Conservation (phyloP, 23 tunicate genomes). For the Halocynthia roretzi region DNA sequence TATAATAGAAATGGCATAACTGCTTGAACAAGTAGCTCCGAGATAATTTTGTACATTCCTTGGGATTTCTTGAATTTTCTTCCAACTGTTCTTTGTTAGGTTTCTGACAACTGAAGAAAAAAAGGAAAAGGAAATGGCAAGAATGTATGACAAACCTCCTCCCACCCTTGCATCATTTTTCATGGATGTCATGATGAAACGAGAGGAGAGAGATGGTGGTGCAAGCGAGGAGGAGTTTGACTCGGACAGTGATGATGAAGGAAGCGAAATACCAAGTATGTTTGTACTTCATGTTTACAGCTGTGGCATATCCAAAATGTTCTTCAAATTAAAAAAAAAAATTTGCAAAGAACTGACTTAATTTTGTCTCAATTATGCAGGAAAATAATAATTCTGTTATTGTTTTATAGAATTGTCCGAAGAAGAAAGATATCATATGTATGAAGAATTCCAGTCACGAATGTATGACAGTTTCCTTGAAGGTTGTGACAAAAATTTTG, state of each 20-base stretch:
- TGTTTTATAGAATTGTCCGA: neutral
- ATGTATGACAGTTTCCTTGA: constrained; percentile 21
- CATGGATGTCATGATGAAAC: constrained; percentile 20
- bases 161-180: constrained; percentile 7
- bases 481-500: constrained; percentile 16
- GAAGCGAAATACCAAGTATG: neutral
- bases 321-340: neutral
- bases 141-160: neutral
- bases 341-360: too few relatives aligned
- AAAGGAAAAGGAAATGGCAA: neutral
- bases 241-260: neutral
- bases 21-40: neutral
- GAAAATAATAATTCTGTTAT: neutral
- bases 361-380: neutral
- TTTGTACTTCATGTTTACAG: too few relatives aligned
- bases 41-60: neutral
- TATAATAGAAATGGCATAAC: neutral
- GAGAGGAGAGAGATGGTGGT: neutral
- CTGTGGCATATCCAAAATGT: neutral
- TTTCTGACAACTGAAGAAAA: constrained; percentile 17
- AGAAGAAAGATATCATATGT: constrained; percentile 3
- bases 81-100: neutral
- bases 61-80: neutral
- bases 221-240: constrained; percentile 14
- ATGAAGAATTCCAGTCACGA: constrained; percentile 20